A percentile compares a stretch with the other conserved stretches of the same genome.
phyloP scores from a whole-genome alignment of 2,113 vertebrate species.

The Hyaena hyaena region DNA sequence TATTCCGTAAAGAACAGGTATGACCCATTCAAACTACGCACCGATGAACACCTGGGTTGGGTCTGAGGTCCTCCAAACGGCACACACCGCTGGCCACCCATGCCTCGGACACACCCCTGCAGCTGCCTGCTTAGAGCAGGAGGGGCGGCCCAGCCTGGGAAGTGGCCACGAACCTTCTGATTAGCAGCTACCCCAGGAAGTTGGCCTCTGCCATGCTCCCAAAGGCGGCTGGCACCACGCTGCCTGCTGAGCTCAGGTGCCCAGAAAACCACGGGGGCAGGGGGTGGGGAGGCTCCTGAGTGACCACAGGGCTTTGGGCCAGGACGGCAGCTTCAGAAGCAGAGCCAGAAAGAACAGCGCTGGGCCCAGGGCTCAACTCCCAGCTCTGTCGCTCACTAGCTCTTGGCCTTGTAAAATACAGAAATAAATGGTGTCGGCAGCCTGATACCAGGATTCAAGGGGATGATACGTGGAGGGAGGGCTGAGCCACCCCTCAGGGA shows the following conservation, averaged over 20 bases:
- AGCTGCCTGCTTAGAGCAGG: not conserved
- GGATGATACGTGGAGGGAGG: rapidly evolving
- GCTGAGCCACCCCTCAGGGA: too few relatives aligned
- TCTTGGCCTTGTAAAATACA: not conserved
- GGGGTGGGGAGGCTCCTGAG: not conserved
- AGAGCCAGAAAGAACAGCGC: not conserved
- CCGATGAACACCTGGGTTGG: rapidly evolving
- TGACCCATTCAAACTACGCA: rapidly evolving
- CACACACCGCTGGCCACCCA: not conserved
- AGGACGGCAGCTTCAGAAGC: not conserved
- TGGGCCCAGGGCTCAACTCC: not conserved
- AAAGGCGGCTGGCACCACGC: rapidly evolving
- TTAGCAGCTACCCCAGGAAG: not conserved
- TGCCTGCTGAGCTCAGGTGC: not conserved
- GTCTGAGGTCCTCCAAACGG: not conserved
- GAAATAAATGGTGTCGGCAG: rapidly evolving
- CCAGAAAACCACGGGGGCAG: not conserved
- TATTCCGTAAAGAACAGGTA: not conserved
- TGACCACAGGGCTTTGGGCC: not conserved
- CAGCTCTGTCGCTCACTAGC: not conserved
- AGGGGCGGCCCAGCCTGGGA: too few relatives aligned
- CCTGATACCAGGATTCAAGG: not conserved
- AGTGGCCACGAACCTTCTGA: rapidly evolving
- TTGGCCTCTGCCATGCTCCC: not conserved
- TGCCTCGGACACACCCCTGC: rapidly evolving